A percentile compares a stretch with the other conserved stretches of the same genome.
Conservation (phyloP, 2,797 vertebrate species). For the Typhlichthys eigenmanni region DNA sequence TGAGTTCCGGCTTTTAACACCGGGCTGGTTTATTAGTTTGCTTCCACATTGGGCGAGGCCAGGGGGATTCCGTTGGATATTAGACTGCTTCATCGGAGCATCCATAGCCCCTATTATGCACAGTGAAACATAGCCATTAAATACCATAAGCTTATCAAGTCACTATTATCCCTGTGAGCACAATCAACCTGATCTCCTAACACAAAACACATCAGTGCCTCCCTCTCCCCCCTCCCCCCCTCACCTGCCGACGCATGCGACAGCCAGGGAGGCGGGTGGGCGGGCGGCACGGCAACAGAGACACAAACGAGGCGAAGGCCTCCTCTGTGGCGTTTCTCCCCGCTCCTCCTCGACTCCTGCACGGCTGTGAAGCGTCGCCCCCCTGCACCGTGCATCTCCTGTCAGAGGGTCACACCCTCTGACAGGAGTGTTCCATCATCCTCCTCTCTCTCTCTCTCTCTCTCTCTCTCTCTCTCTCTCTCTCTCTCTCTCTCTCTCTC, state of each 20-base stretch:
- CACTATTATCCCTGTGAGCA: slow-evolving; percentile 64
- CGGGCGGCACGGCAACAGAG: slow-evolving; percentile 45
- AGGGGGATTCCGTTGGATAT: slow-evolving; percentile 9
- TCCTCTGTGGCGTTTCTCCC: slow-evolving; percentile 10
- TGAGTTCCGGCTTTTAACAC: slow-evolving; percentile 25
- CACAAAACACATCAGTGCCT: slow-evolving; percentile 29
- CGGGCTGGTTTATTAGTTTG: slow-evolving; percentile 30
- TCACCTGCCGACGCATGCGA: slow-evolving; percentile 39
- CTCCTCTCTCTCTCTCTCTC: slow-evolving; percentile 1
- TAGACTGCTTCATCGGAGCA: slow-evolving; percentile 31
- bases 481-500: slow-evolving; percentile 12
- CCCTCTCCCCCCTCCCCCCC: slow-evolving; percentile 18
- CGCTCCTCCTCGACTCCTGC: too few relatives aligned
- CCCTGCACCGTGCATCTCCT: neutral
- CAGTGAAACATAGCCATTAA: slow-evolving; percentile 37
- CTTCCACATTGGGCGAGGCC: slow-evolving; percentile 7
- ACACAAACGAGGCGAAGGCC: slow-evolving; percentile 42
- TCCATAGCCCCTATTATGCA: slow-evolving; percentile 53
- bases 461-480: slow-evolving; percentile 14
- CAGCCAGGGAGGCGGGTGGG: slow-evolving; percentile 40
- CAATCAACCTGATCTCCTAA: slow-evolving; percentile 63
- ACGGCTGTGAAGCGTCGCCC: slow-evolving; percentile 10
- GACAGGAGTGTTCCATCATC: neutral
- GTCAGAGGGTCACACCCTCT: neutral
- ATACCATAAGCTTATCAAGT: slow-evolving; percentile 64